Conservation (phyloP, 2,888 invertebrate species). For the Achlya flavicornis region DNA sequence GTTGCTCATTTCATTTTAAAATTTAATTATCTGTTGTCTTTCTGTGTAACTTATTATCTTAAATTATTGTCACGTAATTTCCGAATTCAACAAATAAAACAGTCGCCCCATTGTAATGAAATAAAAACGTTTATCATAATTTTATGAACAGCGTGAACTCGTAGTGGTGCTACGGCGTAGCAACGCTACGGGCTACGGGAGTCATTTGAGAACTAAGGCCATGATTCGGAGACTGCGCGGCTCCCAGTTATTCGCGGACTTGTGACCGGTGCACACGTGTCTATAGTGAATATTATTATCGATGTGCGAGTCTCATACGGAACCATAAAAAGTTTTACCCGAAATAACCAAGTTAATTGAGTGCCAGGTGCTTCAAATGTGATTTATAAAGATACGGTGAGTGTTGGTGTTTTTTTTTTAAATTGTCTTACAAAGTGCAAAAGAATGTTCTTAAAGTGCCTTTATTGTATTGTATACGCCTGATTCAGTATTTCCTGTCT, state of each 20-base stretch:
- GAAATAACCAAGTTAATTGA: conserved; percentile 29
- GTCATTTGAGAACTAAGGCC: conserved; percentile 53
- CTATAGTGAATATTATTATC: conserved; percentile 30
- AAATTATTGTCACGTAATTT: neutral
- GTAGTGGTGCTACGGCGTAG: conserved; percentile 46
- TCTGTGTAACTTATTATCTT: neutral
- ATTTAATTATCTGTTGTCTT: no score
- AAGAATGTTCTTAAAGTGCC: conserved; percentile 2
- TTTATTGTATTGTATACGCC: neutral
- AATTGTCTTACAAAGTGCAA: conserved; percentile 14
- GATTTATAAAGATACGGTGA: conserved; percentile 60
- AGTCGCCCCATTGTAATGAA: conserved; percentile 46
- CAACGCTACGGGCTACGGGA: conserved; percentile 23
- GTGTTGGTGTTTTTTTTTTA: conserved; percentile 50
- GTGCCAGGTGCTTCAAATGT: conserved; percentile 52
- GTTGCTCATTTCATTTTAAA: no score
- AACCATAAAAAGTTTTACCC: conserved; percentile 14
- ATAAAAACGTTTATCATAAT: conserved; percentile 57
- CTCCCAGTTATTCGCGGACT: conserved; percentile 64
- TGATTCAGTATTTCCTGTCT: conserved; percentile 14
- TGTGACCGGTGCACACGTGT: conserved; percentile 49
- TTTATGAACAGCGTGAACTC: conserved; percentile 34
- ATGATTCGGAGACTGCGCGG: conserved; percentile 76
- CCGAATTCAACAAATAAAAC: neutral
- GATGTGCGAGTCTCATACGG: conserved; percentile 34